Evolutionary conservation across 2,113 vertebrate species (phyloP).

Genomic region (Indicator maculatus): DNA sequence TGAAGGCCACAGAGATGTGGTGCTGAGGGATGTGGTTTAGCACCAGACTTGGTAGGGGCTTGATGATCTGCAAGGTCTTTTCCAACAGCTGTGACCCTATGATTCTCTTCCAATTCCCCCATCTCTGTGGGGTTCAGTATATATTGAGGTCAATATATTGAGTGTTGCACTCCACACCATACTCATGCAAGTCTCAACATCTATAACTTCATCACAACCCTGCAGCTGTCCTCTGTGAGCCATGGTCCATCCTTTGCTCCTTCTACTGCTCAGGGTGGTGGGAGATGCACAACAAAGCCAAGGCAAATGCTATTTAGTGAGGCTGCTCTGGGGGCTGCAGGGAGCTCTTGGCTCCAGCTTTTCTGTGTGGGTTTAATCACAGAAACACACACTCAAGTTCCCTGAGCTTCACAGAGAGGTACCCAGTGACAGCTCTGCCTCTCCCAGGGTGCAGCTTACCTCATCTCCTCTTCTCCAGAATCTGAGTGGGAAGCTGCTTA

Average conservation of each 20-base stretch:
- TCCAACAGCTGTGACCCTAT: too few relatives aligned
- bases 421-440: neutral
- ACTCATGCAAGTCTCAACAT: fast-evolving
- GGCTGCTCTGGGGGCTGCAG: neutral
- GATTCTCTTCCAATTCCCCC: too few relatives aligned
- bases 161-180: neutral
- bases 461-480: neutral
- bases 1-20: too few relatives aligned
- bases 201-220: neutral
- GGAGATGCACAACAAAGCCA: neutral
- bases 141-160: neutral
- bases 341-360: neutral
- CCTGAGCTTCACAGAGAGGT: neutral
- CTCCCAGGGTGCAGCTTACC: neutral
- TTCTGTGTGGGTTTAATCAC: neutral
- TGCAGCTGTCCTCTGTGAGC: fast-evolving
- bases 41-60: too few relatives aligned
- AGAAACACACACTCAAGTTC: neutral
- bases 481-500: neutral
- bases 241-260: neutral
- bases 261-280: neutral
- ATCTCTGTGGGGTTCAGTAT: neutral
- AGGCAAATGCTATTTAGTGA: neutral
- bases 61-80: too few relatives aligned
- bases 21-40: too few relatives aligned